A percentile compares a stretch with the other conserved stretches of the same genome.
phyloP scores from a whole-genome alignment of 2,113 vertebrate genomes.

The Geococcyx californianus region DNA sequence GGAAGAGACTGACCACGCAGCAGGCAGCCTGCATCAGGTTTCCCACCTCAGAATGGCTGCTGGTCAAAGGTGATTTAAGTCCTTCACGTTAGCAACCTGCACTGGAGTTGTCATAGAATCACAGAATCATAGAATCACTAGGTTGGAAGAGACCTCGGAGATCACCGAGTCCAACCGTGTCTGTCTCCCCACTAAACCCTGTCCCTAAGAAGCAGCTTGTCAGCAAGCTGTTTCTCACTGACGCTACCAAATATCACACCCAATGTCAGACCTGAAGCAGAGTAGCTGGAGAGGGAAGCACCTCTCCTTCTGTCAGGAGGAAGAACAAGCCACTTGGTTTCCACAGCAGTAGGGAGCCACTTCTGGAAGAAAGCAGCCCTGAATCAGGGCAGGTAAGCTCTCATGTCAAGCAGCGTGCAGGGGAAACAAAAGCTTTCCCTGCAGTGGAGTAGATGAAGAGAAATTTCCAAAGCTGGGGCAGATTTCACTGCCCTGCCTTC shows the following conservation, averaged over 20 bases:
- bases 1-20: background rate
- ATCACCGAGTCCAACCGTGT: no score
- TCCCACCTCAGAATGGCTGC: background rate
- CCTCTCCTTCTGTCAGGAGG: background rate
- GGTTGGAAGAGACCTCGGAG: no score
- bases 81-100: background rate
- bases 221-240: background rate
- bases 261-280: background rate
- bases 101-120: background rate
- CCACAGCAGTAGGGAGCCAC: background rate
- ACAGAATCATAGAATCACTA: no score
- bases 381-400: background rate
- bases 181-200: no score
- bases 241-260: background rate
- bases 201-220: no score
- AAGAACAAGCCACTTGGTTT: background rate
- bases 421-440: background rate
- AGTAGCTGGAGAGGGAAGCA: background rate
- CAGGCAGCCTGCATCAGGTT: background rate
- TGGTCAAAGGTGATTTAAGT: background rate
- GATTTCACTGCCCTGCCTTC: background rate
- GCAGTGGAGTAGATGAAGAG: fast-evolving
- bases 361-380: background rate
- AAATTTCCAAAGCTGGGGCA: background rate
- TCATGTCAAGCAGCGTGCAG: background rate